These are phyloP conservation scores for Agriopis aurantiaria DNA, from an alignment of 2,888 invertebrate genomes.

Conservation along the genomic window DNA sequence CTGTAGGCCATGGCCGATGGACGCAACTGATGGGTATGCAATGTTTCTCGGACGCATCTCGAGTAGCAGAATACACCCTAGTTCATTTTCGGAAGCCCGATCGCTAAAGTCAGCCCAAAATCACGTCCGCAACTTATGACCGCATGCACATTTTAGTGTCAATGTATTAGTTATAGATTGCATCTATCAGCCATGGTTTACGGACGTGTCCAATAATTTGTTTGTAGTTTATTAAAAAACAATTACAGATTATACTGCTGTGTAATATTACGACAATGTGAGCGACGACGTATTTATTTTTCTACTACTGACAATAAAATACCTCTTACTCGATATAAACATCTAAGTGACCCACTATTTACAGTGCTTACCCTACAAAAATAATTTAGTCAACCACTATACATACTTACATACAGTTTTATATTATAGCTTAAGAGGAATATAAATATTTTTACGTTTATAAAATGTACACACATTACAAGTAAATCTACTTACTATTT, in stretches of 20 bases:
- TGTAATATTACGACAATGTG: constrained; percentile 46
- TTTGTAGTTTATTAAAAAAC: too few relatives aligned
- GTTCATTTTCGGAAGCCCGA: too few relatives aligned
- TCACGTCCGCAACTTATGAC: too few relatives aligned
- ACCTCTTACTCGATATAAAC: constrained; percentile 74
- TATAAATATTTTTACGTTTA: constrained; percentile 73
- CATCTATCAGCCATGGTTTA: too few relatives aligned
- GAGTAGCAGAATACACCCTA: too few relatives aligned
- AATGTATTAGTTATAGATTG: too few relatives aligned
- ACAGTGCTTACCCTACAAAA: constrained; percentile 85
- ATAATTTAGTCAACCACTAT: constrained; percentile 84
- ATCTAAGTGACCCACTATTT: constrained; percentile 78
- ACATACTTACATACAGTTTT: constrained; percentile 76
- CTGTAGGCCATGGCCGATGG: too few relatives aligned
- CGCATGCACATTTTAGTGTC: too few relatives aligned
- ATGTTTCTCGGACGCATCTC: too few relatives aligned
- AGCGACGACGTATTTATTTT: constrained; percentile 61
- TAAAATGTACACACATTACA: constrained; percentile 50
- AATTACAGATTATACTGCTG: background rate
- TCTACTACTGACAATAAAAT: constrained; percentile 68
- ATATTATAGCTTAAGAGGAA: constrained; percentile 61
- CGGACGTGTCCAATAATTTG: too few relatives aligned
- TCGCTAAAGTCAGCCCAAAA: too few relatives aligned
- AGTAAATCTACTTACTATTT: constrained; percentile 24
- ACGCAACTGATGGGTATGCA: too few relatives aligned